phyloP scores from a whole-genome alignment of 2,797 vertebrate species.

The Petrocephalus sullivani region DNA sequence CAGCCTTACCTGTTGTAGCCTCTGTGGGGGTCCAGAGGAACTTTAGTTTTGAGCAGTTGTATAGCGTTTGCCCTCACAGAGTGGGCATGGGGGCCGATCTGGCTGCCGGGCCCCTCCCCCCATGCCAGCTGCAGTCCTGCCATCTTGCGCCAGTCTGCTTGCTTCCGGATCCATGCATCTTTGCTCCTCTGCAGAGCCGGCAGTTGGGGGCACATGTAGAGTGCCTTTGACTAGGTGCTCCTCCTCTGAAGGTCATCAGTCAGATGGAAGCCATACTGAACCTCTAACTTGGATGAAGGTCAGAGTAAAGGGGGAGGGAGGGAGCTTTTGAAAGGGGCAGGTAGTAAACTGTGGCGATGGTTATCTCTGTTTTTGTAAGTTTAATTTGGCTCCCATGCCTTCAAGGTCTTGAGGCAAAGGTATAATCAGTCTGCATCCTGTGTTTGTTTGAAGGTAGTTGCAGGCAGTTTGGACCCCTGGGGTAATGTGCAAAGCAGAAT shows the following conservation, averaged over 20 bases:
- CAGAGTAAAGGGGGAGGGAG: not conserved
- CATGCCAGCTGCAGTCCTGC: not conserved
- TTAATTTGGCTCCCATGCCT: not conserved
- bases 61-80: not conserved
- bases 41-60: not conserved
- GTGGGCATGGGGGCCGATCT: not conserved
- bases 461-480: not conserved
- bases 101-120: not conserved
- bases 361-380: not conserved
- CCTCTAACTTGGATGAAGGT: not conserved
- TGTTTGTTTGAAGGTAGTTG: not conserved
- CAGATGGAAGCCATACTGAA: slow-evolving; percentile 28
- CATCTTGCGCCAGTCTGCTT: not conserved
- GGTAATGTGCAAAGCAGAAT: not conserved
- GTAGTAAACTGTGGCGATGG: not conserved
- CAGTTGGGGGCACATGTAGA: not conserved
- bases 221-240: not conserved
- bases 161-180: not conserved
- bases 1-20: not conserved
- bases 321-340: not conserved
- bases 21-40: not conserved
- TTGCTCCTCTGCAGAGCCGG: not conserved
- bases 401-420: not conserved
- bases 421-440: not conserved
- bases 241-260: slow-evolving; percentile 36